Evolutionary conservation across 2,113 vertebrate species (phyloP), one percentile per base, ranked within the genome.

Genomic region (Glareola pratincola): DNA sequence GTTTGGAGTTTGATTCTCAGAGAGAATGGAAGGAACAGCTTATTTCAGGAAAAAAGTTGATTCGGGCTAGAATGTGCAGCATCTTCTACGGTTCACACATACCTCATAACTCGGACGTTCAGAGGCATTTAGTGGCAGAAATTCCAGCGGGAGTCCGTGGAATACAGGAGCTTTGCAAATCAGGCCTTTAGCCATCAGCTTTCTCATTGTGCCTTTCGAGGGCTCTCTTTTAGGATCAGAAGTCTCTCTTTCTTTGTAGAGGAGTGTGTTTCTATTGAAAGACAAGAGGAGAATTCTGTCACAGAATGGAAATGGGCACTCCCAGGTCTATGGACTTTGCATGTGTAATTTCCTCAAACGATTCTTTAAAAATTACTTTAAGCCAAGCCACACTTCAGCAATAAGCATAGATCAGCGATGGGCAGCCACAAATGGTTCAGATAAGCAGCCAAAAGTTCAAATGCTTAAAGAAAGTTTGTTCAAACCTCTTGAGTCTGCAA

Each of bases 371-470:
- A 91, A 75, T 43, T 29, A 3, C 54, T 90, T 69, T 47, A 69
- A 92, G 80, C 91, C 89, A 94, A 94, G 80, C 91, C 91, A 89
- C 92, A 66, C 78, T 94, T 90, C 60, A 91, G 92, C 91, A 95
- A n/a, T 79, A 85, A 95, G 73, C 92, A 24, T 13, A 88, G 77
- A 75, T 84, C 88, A 66, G 83, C 2, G 15, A 91, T 96, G 95
- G 92, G 89, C 67, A 66, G 87, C 95, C 84, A 77, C 91, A 97
- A 71, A 71, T 63, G 74, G 87, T 85, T 95, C 96, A 71, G 93
- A 94, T 94, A 96, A 95, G 84, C 69, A 93, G 89, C 92, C 94
- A 88, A 82, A 96, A 94, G 95, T 95, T 95, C 95, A 97, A 81
- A 85, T 90, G 77, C 41, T 91, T 82, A 91, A 85, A 93, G 86